Evolutionary conservation across 2,888 invertebrate genomes (phyloP), one percentile per base, ranked within the genome.

Genomic region (Lordiphosa andalusiaca): DNA sequence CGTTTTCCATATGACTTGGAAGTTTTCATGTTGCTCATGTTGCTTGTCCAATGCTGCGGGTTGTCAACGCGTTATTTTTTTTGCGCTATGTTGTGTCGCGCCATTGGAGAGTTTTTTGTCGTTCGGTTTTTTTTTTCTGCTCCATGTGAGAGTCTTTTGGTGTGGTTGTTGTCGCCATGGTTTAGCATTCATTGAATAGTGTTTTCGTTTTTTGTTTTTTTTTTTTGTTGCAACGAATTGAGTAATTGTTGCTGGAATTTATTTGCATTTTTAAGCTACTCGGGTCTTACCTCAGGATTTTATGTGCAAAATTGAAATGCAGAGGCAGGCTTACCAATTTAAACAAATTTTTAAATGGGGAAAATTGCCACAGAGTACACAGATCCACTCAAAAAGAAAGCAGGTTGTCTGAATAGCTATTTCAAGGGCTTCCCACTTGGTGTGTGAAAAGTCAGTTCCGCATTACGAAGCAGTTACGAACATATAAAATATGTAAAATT

Each of bases 1-100:
- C 56, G 60, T 46, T 65, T 54, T 66, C 52, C 69, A 71, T 74
- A 73, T 77, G 74, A 63, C 71, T 77, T 63, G 63, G 56, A 68
- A 51, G 52, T 70, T 57, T 74, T 53, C 55, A 68, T 71, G 69
- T 55, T 57, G 54, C 53, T 54, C 53, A 56, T 67, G 59, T 70
- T 63, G 67, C 61, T 39, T 71, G 53, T 56, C 53, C 54, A 48
- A 53, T 57, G 64, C 59, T 63, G 74, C 66, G 60, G 59, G 60
- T 65, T 78, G 73, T 71, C 76, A 75, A 71, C 73, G 74, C 72
- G 67, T 64, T 53, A 33, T 21, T 60, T 54, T 63, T 52, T 35
- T 39, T 6, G 40, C 46, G 44, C 10, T 21, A 23, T 51, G 54
- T 50, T 64, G 53, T 41, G 56, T 53, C 71, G 63, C 62, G 38